Evolutionary conservation across 1,140 invertebrate genomes (phyloP), one percentile per base, ranked within the genome.

Genomic region (Dendrolimus punctatus): DNA sequence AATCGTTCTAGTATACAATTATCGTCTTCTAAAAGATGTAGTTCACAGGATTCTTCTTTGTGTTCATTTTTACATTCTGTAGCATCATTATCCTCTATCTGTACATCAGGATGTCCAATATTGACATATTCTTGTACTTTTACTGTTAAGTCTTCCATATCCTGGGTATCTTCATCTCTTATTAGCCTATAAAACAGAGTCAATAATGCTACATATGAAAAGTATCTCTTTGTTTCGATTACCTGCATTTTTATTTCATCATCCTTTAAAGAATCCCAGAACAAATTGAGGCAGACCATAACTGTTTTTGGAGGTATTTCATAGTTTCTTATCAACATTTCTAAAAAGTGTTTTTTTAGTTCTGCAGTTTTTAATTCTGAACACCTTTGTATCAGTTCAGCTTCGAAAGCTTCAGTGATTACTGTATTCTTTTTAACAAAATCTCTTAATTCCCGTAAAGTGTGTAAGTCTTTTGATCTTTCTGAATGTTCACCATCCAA

Each of bases 401-500:
- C 52, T 62, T 88, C 85, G 50, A 81, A 83, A 51, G 90, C 88
- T 50, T 90, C 89, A 44, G 87, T 80, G 6, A 64, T 42, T n/a
- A 53, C 39, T 6, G 71, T 51, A 38, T 63, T 61, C 56, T 84
- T 85, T 60, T 92, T 91, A 6, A 95, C 76, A 60, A 91, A 87
- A 41, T 90, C 90, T 64, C 93, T 92, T n/a, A 96, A 73, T 64
- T 94, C 93, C 68, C 94, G 93, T 47, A 97, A 88, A 42, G 97
- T 83, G 86, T 98, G 95, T 44, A 97, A 90, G 80, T 98, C 96
- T 64, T 94, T 90, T 1, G 95, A 93, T 65, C 93, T 90, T 68
- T 94, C 93, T 57, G 94, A 96, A 80, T 95, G 95, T 80, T 94
- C 95, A 64, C 94, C 95, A 72, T 93, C 93, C n/a, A 96, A 81